Percentiles rank a stretch among this genome's conserved stretches.
Evolutionary conservation across 2,888 invertebrate species (phyloP).

Genomic region (Artemia sinica): DNA sequence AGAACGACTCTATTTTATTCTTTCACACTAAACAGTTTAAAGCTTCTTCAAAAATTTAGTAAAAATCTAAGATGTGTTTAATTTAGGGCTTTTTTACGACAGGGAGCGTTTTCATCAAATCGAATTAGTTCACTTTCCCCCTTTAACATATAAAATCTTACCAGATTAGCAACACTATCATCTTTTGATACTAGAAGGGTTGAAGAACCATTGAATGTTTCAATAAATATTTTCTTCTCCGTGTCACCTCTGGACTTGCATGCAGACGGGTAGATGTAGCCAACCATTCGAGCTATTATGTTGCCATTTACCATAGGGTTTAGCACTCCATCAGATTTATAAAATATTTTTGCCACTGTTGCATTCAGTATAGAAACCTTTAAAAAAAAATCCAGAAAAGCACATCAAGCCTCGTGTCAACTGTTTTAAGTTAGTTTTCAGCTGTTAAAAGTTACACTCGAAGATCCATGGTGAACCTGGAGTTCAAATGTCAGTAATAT

Average conservation of each 20-base stretch:
- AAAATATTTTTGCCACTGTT: constrained; percentile 54
- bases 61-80: too few relatives aligned
- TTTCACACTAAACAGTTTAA: too few relatives aligned
- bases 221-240: constrained; percentile 20
- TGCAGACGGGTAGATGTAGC: constrained; percentile 59
- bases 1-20: background rate
- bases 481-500: background rate
- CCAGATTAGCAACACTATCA: constrained; percentile 23
- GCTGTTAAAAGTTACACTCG: background rate
- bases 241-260: constrained; percentile 24
- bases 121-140: too few relatives aligned
- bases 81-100: too few relatives aligned
- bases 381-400: constrained; percentile 17
- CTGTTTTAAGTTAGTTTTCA: background rate
- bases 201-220: constrained; percentile 17
- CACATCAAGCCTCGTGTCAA: background rate
- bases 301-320: constrained; percentile 40
- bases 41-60: too few relatives aligned
- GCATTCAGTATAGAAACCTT: constrained; percentile 60
- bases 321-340: constrained; percentile 31
- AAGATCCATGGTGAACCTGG: background rate
- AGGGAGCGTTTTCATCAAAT: too few relatives aligned
- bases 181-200: constrained; percentile 23
- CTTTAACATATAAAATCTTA: background rate
- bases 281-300: constrained; percentile 54